A percentile compares a stretch with the other conserved stretches of the same genome.
These are phyloP conservation scores for Cancer borealis DNA, from an alignment of 2,888 invertebrate genomes.

Conservation along the genomic window DNA sequence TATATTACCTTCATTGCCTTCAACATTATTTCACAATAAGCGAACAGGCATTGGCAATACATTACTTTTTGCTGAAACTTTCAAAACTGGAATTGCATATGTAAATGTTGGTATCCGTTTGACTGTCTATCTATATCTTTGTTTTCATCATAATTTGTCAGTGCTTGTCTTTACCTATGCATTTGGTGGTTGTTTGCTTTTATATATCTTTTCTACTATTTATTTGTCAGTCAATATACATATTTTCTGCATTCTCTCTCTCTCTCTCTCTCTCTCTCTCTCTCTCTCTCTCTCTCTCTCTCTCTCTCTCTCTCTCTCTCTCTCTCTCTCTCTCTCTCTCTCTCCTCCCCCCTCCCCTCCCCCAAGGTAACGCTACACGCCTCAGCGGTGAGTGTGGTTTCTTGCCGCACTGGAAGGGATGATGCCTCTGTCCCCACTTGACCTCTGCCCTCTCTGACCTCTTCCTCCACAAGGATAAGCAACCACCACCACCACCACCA, in stretches of 20 bases:
- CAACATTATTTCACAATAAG: neutral
- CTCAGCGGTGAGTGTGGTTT: neutral
- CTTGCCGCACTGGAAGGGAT: neutral
- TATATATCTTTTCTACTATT: neutral
- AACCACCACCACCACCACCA: neutral
- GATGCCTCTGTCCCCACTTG: constrained; percentile 15
- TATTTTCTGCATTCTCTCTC: neutral
- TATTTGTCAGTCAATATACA: neutral
- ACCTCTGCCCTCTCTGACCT: neutral
- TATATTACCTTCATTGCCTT: neutral
- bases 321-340: constrained; percentile 23
- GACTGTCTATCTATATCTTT: neutral
- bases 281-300: neutral
- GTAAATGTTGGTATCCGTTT: neutral
- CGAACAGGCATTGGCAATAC: neutral
- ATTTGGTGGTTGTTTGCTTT: neutral
- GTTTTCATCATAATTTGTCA: neutral
- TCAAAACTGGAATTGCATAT: neutral
- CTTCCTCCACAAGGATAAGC: neutral
- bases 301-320: constrained; percentile 25
- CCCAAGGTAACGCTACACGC: neutral
- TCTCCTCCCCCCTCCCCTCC: too few species aligned
- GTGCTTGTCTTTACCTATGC: neutral
- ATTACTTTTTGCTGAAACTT: neutral
- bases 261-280: neutral